phyloP scores from a whole-genome alignment of 2,113 vertebrate species.

The Aleadryas rufinucha region DNA sequence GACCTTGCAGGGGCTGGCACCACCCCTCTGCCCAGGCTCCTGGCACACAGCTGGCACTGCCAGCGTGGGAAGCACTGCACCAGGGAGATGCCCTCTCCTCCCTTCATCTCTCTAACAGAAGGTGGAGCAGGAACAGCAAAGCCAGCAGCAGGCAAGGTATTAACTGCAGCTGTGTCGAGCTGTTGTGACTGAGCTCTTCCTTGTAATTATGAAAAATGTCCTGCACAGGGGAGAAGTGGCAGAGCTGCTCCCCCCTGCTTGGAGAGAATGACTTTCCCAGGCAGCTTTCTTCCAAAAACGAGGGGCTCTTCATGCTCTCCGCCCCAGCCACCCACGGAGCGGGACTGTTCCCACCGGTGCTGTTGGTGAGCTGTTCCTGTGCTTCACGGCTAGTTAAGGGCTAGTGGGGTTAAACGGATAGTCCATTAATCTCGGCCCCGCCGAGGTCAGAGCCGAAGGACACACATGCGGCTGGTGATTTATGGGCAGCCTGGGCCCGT shows the following conservation, averaged over 20 bases:
- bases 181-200: slow-evolving; percentile 23
- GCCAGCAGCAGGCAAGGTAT: not conserved
- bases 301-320: not conserved
- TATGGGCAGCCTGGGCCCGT: not conserved
- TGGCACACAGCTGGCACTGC: not conserved
- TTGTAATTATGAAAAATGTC: slow-evolving; percentile 63
- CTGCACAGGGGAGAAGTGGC: slow-evolving; percentile 1
- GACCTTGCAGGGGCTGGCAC: not conserved
- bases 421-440: slow-evolving; percentile 33
- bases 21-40: not conserved
- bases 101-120: not conserved
- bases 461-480: slow-evolving; percentile 31
- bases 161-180: slow-evolving; percentile 21
- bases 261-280: slow-evolving; percentile 56
- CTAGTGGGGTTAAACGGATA: slow-evolving; percentile 52
- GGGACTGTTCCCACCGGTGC: slow-evolving; percentile 2
- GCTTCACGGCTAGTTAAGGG: slow-evolving; percentile 55
- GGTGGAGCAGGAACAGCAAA: not conserved
- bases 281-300: not conserved
- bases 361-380: not conserved
- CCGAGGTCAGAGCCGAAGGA: not conserved
- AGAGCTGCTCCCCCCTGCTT: slow-evolving; percentile 4
- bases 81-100: not conserved
- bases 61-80: fast-evolving
- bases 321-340: slow-evolving; percentile 56